Conservation (phyloP, 2,888 invertebrate species). For the Bombyx huttoni region DNA sequence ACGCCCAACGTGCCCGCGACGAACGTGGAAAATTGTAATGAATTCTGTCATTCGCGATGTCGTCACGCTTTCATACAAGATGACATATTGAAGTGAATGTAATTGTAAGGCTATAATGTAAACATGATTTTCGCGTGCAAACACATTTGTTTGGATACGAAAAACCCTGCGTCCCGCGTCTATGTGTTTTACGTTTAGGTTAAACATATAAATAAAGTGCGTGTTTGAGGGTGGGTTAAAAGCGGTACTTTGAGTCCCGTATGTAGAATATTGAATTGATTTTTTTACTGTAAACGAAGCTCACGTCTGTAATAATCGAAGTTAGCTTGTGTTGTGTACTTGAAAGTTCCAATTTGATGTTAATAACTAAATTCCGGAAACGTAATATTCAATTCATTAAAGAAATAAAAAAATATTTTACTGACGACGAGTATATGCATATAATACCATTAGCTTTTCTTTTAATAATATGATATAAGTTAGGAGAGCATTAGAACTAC, state of each 20-base stretch:
- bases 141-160: constrained; percentile 32
- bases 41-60: constrained; percentile 11
- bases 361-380: too few relatives aligned
- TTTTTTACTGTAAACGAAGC: too few relatives aligned
- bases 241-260: not conserved
- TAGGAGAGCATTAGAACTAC: too few relatives aligned
- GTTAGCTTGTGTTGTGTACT: too few relatives aligned
- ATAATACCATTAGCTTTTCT: too few relatives aligned
- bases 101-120: constrained; percentile 39
- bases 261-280: too few relatives aligned
- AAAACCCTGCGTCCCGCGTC: constrained; percentile 11
- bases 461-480: too few relatives aligned
- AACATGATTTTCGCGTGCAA: constrained; percentile 43
- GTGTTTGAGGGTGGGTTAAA: constrained; percentile 1
- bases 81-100: constrained; percentile 22
- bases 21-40: constrained; percentile 13
- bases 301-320: too few relatives aligned
- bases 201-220: constrained; percentile 1
- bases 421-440: too few relatives aligned
- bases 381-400: too few relatives aligned
- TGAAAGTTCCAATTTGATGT: too few relatives aligned
- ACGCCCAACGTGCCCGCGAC: constrained; percentile 3
- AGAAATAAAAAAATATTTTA: too few relatives aligned
- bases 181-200: constrained; percentile 17
- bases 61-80: constrained; percentile 8